These are phyloP conservation scores for Ascidia mentula DNA, from an alignment of 23 tunicate genomes.

Conservation along the genomic window DNA sequence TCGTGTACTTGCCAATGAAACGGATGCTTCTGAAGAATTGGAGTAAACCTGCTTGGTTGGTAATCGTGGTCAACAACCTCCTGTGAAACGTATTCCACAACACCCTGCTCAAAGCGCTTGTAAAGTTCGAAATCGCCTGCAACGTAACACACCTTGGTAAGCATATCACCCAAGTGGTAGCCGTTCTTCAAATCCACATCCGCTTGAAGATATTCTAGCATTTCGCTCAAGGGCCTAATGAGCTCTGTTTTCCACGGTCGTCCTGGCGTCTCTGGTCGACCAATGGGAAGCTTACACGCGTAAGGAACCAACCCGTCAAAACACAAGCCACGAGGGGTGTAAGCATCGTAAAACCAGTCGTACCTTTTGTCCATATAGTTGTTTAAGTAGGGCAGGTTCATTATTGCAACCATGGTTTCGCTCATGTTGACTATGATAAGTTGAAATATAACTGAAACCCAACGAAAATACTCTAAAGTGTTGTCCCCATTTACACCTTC, in stretches of 20 bases:
- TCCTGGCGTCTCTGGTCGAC: constrained; percentile 14
- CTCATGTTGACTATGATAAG: constrained; percentile 21
- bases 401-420: constrained; percentile 13
- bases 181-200: constrained; percentile 35
- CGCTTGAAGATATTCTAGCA: constrained; percentile 26
- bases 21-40: not conserved
- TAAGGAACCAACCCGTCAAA: constrained; percentile 35
- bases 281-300: constrained; percentile 21
- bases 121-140: constrained; percentile 28
- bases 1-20: constrained; percentile 4
- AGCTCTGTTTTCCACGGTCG: constrained; percentile 30
- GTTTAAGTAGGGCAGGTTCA: constrained; percentile 10
- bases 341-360: constrained; percentile 23
- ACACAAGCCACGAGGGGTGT: constrained; percentile 24
- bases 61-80: not conserved
- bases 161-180: constrained; percentile 34
- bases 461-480: constrained; percentile 16
- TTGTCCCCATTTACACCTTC: constrained; percentile 1
- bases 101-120: constrained; percentile 4
- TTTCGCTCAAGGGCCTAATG: constrained; percentile 28
- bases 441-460: constrained; percentile 33
- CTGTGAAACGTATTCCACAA: not conserved
- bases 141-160: constrained; percentile 43
- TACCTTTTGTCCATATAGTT: not conserved
- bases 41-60: not conserved